Conservation (phyloP, 2,113 vertebrate genomes). For the Sapajus apella region DNA sequence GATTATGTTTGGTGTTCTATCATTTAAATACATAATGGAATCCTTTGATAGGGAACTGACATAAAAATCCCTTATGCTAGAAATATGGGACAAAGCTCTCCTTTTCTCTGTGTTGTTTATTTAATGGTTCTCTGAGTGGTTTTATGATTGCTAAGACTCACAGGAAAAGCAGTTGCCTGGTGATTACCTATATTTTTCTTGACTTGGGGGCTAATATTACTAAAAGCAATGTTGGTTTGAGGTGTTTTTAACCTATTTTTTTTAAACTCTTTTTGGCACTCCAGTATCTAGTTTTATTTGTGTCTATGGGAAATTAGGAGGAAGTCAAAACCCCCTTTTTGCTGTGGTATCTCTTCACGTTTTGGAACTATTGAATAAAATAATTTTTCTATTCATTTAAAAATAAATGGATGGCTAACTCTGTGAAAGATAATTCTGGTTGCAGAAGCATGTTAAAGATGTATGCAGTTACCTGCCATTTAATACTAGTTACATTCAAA, state of each 20-base stretch:
- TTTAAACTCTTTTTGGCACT: background rate
- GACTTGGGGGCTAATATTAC: background rate
- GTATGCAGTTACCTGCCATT: slow-evolving; percentile 52
- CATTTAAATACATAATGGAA: background rate
- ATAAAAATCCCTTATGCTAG: background rate
- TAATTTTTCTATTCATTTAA: slow-evolving; percentile 22
- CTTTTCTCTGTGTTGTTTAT: background rate
- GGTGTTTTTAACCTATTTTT: background rate
- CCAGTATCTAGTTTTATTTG: background rate
- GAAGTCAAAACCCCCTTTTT: background rate
- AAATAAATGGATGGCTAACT: background rate
- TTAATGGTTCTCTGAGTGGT: background rate
- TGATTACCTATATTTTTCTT: background rate
- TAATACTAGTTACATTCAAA: background rate
- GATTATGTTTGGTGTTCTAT: background rate
- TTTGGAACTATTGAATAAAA: slow-evolving; percentile 24
- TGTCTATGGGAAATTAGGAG: background rate
- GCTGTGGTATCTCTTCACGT: background rate
- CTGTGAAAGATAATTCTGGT: slow-evolving; percentile 33
- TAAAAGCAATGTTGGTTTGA: background rate
- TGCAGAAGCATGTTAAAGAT: background rate
- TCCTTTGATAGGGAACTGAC: background rate
- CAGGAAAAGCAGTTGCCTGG: background rate
- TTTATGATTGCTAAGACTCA: background rate
- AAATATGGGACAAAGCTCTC: background rate